Conservation (phyloP, 2,113 vertebrate genomes). For the Shinisaurus crocodilurus region DNA sequence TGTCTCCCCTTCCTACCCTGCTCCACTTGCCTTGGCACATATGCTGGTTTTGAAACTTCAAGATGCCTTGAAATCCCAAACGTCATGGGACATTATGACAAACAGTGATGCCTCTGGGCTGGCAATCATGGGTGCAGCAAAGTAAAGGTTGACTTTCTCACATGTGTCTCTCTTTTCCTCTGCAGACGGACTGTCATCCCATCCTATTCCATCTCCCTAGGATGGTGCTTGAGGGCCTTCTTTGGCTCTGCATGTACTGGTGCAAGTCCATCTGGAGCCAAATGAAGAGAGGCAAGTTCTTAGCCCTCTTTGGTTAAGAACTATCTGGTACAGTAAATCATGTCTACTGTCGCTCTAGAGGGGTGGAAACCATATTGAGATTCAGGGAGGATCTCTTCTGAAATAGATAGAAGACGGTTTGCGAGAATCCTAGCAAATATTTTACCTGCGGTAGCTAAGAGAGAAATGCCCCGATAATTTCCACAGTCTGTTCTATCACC, state of each 20-base stretch:
- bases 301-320: not conserved
- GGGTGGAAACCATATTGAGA: no score
- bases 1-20: not conserved
- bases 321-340: no score
- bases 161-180: constrained; percentile 7
- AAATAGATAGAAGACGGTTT: no score
- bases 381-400: no score
- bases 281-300: not conserved
- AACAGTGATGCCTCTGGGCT: fast-evolving
- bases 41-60: constrained; percentile 40
- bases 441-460: no score
- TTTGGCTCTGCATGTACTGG: not conserved
- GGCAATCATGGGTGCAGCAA: not conserved
- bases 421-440: no score
- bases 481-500: no score
- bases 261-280: not conserved
- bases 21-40: constrained; percentile 31
- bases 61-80: constrained; percentile 31
- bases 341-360: no score
- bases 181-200: not conserved
- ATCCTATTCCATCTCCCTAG: not conserved
- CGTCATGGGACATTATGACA: not conserved
- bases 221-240: not conserved
- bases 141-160: not conserved
- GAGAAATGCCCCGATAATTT: no score